Evolutionary conservation across 2,797 vertebrate genomes (phyloP).

Genomic region (Cheirogaleus major): DNA sequence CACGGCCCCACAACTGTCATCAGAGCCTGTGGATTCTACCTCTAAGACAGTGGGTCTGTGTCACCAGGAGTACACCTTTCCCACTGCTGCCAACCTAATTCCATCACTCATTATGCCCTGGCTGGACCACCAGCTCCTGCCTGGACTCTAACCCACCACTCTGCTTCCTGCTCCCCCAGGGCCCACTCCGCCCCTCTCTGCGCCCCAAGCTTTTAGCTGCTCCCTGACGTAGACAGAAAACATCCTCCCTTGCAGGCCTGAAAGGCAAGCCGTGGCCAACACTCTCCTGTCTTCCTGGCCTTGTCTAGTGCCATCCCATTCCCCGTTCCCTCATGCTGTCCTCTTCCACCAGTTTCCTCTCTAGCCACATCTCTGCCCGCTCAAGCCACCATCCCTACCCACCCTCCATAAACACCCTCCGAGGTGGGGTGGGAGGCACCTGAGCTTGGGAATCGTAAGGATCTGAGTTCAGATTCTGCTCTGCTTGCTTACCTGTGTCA

Average conservation of each 20-base stretch:
- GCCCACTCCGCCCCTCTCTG: background rate
- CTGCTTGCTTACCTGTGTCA: background rate
- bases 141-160: background rate
- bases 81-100: background rate
- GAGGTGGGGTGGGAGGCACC: rapidly evolving
- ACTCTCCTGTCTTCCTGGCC: background rate
- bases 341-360: background rate
- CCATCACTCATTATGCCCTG: rapidly evolving
- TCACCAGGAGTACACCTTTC: background rate
- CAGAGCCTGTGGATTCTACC: background rate
- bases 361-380: background rate
- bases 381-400: background rate
- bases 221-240: background rate
- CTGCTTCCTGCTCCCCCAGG: background rate
- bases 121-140: rapidly evolving
- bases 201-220: background rate
- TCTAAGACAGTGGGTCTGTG: rapidly evolving
- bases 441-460: background rate
- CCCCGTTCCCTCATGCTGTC: rapidly evolving
- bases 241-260: too few relatives aligned
- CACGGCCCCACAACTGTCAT: background rate
- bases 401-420: background rate
- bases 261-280: background rate
- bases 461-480: background rate
- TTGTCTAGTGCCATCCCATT: rapidly evolving